Evolutionary conservation across 2,113 vertebrate genomes (phyloP).

Genomic region (Crotalus tigris): DNA sequence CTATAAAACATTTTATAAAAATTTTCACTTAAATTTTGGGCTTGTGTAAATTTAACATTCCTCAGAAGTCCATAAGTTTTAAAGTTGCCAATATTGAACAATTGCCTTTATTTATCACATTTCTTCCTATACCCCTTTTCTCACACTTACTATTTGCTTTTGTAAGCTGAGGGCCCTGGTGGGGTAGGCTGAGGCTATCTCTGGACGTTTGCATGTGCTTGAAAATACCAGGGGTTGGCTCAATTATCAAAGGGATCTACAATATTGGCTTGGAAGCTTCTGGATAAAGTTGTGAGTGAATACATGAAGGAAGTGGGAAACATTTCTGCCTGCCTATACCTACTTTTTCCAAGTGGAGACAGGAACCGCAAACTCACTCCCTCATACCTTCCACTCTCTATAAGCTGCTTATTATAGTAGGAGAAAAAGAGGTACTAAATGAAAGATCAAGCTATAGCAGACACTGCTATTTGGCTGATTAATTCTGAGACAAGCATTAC

Average conservation of each 20-base stretch:
- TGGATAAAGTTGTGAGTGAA: neutral
- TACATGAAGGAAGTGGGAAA: neutral
- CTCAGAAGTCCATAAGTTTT: neutral
- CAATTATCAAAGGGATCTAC: neutral
- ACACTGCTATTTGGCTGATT: slow-evolving; percentile 79
- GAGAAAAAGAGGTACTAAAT: slow-evolving; percentile 71
- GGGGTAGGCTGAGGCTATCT: neutral
- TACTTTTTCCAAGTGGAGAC: neutral
- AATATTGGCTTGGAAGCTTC: neutral
- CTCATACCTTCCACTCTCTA: slow-evolving; percentile 72
- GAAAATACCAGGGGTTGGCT: neutral
- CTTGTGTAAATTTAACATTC: too few species aligned
- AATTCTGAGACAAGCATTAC: slow-evolving; percentile 81
- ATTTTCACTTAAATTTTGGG: too few species aligned
- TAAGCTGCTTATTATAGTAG: slow-evolving; percentile 78
- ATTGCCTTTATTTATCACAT: neutral
- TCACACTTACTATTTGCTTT: neutral
- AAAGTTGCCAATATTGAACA: neutral
- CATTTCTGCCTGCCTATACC: neutral
- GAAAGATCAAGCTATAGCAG: slow-evolving; percentile 78
- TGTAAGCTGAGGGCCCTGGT: neutral
- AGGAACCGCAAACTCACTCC: neutral
- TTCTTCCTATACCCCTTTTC: neutral
- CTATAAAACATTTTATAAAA: too few species aligned
- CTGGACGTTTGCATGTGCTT: neutral